Evolutionary conservation across 2,113 vertebrate species (phyloP).

Genomic region (Martes martes): DNA sequence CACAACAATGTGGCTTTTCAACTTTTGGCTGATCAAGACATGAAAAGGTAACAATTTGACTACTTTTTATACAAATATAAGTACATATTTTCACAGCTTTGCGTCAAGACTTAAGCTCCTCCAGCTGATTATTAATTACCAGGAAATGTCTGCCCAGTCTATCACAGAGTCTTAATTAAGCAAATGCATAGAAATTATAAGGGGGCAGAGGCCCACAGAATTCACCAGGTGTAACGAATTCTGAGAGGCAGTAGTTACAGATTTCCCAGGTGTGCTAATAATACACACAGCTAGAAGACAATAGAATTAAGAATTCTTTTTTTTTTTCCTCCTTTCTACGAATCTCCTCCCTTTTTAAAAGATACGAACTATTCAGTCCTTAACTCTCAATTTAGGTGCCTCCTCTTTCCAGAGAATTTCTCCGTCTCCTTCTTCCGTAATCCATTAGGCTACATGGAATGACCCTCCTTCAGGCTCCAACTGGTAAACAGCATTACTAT

Average conservation of each 20-base stretch:
- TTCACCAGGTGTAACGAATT: constrained; percentile 42
- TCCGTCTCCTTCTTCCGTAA: background rate
- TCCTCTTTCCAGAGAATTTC: background rate
- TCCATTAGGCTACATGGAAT: background rate
- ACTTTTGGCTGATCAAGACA: background rate
- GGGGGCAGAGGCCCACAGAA: background rate
- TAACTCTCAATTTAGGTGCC: background rate
- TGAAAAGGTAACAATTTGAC: constrained; percentile 25
- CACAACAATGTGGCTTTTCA: background rate
- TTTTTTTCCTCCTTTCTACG: background rate
- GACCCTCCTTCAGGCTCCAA: background rate
- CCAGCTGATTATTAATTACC: constrained; percentile 49
- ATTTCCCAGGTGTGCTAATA: constrained; percentile 35
- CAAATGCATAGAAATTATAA: constrained; percentile 27
- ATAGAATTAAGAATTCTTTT: background rate
- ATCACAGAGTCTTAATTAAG: constrained; percentile 60
- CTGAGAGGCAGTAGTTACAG: background rate
- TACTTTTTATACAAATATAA: constrained; percentile 52
- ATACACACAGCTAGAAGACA: background rate
- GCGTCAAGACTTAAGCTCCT: constrained; percentile 26
- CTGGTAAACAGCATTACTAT: background rate
- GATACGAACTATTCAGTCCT: background rate
- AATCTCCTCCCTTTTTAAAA: background rate
- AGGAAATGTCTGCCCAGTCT: constrained; percentile 51
- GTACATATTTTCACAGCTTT: constrained; percentile 62